Percentiles rank a stretch among this genome's conserved stretches.
phyloP scores from a whole-genome alignment of 2,797 vertebrate species.

The Protonibea diacanthus region DNA sequence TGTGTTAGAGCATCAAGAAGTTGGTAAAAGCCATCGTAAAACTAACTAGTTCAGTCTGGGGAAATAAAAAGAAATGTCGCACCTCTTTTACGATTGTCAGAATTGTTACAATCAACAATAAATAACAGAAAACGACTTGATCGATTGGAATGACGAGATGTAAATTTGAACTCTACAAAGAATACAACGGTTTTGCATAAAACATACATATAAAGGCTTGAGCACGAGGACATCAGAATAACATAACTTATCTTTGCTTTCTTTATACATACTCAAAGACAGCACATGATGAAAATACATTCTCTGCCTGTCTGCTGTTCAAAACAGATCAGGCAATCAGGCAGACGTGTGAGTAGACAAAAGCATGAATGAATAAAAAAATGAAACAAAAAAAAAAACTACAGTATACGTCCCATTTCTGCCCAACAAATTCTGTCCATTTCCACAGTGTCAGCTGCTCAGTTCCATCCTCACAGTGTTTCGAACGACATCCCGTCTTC shows the following conservation, averaged over 20 bases:
- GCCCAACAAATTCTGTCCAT: slow-evolving; percentile 53
- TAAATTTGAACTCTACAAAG: slow-evolving; percentile 35
- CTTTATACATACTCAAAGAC: slow-evolving; percentile 53
- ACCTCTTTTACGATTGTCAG: slow-evolving; percentile 76
- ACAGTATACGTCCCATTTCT: slow-evolving; percentile 48
- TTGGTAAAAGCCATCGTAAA: slow-evolving; percentile 26
- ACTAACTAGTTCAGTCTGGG: slow-evolving; percentile 28
- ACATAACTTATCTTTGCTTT: slow-evolving; percentile 58
- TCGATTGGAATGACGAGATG: slow-evolving; percentile 63
- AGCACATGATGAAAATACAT: slow-evolving; percentile 68
- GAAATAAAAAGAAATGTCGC: slow-evolving; percentile 9
- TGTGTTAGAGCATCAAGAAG: slow-evolving; percentile 4
- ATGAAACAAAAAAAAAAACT: slow-evolving; percentile 14
- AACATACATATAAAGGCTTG: slow-evolving; percentile 44
- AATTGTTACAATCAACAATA: slow-evolving; percentile 75
- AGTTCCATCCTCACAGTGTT: slow-evolving; percentile 57
- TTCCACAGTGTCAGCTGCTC: slow-evolving; percentile 63
- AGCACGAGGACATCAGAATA: slow-evolving; percentile 42
- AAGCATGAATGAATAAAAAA: slow-evolving; percentile 40
- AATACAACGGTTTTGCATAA: slow-evolving; percentile 54
- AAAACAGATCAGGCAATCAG: slow-evolving; percentile 40
- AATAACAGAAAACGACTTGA: slow-evolving; percentile 76
- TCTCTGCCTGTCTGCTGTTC: slow-evolving; percentile 53
- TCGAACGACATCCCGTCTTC: slow-evolving; percentile 49
- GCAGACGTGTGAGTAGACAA: slow-evolving; percentile 47